Evolutionary conservation across 2,113 vertebrate genomes (phyloP), one percentile per base, ranked within the genome.

Genomic region (Mesitornis unicolor): DNA sequence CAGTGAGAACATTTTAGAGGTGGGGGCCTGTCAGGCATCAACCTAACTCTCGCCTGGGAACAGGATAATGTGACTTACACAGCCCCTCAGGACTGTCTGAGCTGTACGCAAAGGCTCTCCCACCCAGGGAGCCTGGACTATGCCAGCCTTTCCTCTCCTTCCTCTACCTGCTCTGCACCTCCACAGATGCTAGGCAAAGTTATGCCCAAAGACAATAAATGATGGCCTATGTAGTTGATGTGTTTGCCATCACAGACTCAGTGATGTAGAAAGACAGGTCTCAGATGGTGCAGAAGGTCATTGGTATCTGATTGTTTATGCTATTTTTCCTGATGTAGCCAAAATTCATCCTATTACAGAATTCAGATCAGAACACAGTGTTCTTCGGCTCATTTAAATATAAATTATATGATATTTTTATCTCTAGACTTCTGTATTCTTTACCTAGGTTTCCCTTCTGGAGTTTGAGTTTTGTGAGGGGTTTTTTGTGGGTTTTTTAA

Each of bases 141-240:
- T 0, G n/a, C 13, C 40, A 81, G 35, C 31, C 8, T 59, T 48
- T 20, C 13, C 11, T 65, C 28, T 64, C 33, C 15, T 33, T 67
- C 24, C 29, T 68, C 28, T n/a, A 5, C 16, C 25, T 38, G 19
- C 53, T 48, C 48, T 31, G 40, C 18, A 22, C 13, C 17, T 59
- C 50, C 21, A 0, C 0, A 5, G 38, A n/a, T 0, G 0, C 31
- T 40, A 11, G 6, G 31, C 40, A 68, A 56, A 71, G 59, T 29
- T 20, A 26, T 13, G 8, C 26, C 22, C n/a, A 50, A n/a, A 68
- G 31, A 26, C 19, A 13, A 26, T 6, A 36, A 15, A 38, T 6
- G 12, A 15, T 19, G 54, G 8, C 31, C 21, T 18, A 1, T 26
- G 38, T n/a, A 8, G 13, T n/a, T 67, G 33, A 20, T 7, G 10